Evolutionary conservation across 1,140 invertebrate species (phyloP).

Genomic region (Latrodectus geometricus): DNA sequence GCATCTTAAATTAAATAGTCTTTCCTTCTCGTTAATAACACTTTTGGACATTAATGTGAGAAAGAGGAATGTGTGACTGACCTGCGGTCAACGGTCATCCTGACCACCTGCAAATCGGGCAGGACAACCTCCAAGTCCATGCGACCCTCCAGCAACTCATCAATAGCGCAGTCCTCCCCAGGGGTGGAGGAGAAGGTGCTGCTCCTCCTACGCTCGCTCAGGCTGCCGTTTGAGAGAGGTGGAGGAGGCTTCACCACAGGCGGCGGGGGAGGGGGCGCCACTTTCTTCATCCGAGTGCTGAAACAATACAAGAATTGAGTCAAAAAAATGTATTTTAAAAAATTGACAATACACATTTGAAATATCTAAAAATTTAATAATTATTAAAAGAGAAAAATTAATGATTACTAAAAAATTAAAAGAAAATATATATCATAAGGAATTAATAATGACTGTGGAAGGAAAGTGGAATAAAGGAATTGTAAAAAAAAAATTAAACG

Average conservation of each 20-base stretch:
- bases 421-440: no score
- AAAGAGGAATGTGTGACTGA: slow-evolving; percentile 67
- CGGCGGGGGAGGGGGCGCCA: slow-evolving; percentile 45
- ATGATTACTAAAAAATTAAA: no score
- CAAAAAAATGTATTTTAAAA: no score
- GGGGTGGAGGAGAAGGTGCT: slow-evolving; percentile 16
- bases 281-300: slow-evolving; percentile 58
- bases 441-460: no score
- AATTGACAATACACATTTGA: no score
- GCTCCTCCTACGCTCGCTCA: neutral
- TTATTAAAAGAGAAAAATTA: no score
- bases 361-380: no score
- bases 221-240: slow-evolving; percentile 30
- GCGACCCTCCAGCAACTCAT: slow-evolving; percentile 79
- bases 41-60: neutral
- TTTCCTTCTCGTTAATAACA: neutral
- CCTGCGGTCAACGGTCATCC: slow-evolving; percentile 79
- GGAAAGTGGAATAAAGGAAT: no score
- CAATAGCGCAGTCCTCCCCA: slow-evolving; percentile 67
- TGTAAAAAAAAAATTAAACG: no score
- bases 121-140: slow-evolving; percentile 80
- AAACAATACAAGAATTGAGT: neutral
- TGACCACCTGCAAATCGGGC: slow-evolving; percentile 75
- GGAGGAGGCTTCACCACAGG: slow-evolving; percentile 5
- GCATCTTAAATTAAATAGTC: no score